Evolutionary conservation across 2,888 invertebrate genomes (phyloP), one percentile per base, ranked within the genome.

Genomic region (Idaea aversata): DNA sequence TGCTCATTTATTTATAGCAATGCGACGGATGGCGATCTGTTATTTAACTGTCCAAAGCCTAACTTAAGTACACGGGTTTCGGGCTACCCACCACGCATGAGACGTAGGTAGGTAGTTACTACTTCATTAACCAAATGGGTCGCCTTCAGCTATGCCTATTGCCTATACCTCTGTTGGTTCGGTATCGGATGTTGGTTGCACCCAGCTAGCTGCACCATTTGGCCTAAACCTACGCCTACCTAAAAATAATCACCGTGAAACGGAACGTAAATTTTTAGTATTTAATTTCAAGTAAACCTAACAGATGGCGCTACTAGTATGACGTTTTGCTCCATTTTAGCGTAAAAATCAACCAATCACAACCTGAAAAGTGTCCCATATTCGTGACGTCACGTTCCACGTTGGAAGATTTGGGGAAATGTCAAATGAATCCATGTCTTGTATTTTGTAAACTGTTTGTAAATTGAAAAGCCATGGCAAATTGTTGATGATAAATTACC

Each of bases 311-410:
- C 65, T 69, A 64, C 47, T 61, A 63, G 25, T 13, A 13, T 13
- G 59, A 66, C 47, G 67, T 38, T 35, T 35, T 34, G 57, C 38
- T 15, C 85, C 87, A 82, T 75, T 88, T 84, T 85, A 86, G 70
- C 86, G 69, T 75, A 63, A 62, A 61, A 59, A 70, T 70, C 80
- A 70, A 82, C 93, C 93, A 93, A 93, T 93, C 82, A 87, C 75
- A 85, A 78, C 72, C 71, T 76, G 88, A 83, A 80, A 80, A 81
- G 91, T 92, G 92, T 87, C 86, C 86, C 77, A 85, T 77, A 85
- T 85, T 81, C 77, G 83, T 94, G 94, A 95, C 94, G 95, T 94
- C 93, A 94, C 90, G 83, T 94, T 94, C 95, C 95, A 95, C 95
- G 95, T 93, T 94, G 95, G 94, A 94, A 93, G 88, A 88, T 85